These are phyloP conservation scores for Deroplatys truncata DNA, from an alignment of 2,888 invertebrate genomes.

Conservation along the genomic window DNA sequence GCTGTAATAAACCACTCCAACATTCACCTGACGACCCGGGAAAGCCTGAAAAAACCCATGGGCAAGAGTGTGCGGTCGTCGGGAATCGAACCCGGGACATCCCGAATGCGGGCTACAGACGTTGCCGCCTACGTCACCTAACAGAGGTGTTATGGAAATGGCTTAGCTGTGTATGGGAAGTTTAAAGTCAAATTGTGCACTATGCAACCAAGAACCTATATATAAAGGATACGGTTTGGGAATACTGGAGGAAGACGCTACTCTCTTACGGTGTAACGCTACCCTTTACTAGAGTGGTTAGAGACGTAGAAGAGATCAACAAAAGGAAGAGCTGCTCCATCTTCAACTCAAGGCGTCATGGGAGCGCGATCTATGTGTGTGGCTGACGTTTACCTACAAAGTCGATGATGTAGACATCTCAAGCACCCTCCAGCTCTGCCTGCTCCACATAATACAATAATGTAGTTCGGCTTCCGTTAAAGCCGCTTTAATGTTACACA, in stretches of 20 bases:
- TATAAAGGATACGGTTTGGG: not conserved
- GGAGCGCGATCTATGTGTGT: not conserved
- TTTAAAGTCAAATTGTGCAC: too few relatives aligned
- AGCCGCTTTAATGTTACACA: too few relatives aligned
- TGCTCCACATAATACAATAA: not conserved
- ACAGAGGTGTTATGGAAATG: too few relatives aligned
- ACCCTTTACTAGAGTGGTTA: not conserved
- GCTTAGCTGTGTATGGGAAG: too few relatives aligned
- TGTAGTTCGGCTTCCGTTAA: too few relatives aligned
- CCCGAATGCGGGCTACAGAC: too few relatives aligned
- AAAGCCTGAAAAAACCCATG: too few relatives aligned
- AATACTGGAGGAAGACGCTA: not conserved
- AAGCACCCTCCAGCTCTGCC: not conserved
- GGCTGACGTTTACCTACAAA: not conserved
- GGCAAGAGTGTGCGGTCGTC: too few relatives aligned
- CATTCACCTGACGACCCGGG: too few relatives aligned
- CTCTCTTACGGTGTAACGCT: not conserved
- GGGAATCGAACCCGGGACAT: too few relatives aligned
- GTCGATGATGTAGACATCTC: not conserved
- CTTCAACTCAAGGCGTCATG: not conserved
- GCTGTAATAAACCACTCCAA: too few relatives aligned
- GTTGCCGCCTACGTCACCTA: too few relatives aligned
- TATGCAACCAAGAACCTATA: not conserved
- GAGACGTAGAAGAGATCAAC: not conserved
- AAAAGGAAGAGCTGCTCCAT: not conserved